Percentiles rank a stretch among this genome's conserved stretches.
phyloP scores from a whole-genome alignment of 2,797 vertebrate species.

The Danio albolineatus region DNA sequence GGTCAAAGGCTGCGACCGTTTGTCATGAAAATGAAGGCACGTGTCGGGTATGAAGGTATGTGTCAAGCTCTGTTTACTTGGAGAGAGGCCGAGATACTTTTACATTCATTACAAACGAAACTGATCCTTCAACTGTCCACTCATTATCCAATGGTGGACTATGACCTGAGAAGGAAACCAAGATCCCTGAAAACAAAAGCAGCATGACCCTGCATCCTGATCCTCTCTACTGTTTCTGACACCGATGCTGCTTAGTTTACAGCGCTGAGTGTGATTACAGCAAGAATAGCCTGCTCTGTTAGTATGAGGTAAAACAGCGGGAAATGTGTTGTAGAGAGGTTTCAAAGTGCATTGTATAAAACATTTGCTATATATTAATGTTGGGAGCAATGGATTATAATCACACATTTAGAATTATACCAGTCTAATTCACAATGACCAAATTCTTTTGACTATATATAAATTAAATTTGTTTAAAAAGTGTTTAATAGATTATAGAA shows the following conservation, averaged over 20 bases:
- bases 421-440: too few relatives aligned
- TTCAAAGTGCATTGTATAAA: too few relatives aligned
- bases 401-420: too few relatives aligned
- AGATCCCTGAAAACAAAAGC: slow-evolving; percentile 51
- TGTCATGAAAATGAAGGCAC: not conserved
- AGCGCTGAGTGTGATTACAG: slow-evolving; percentile 47
- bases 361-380: too few relatives aligned
- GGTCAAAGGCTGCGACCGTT: not conserved
- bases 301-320: too few relatives aligned
- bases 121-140: slow-evolving; percentile 44
- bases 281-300: not conserved
- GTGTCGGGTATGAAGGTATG: slow-evolving; percentile 28
- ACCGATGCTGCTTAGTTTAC: slow-evolving; percentile 54
- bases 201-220: slow-evolving; percentile 53
- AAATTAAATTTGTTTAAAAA: not conserved
- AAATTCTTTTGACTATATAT: too few relatives aligned
- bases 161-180: slow-evolving; percentile 46
- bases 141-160: slow-evolving; percentile 43
- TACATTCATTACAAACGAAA: slow-evolving; percentile 50
- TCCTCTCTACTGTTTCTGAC: slow-evolving; percentile 44
- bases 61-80: slow-evolving; percentile 17
- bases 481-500: not conserved
- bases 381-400: too few relatives aligned
- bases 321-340: too few relatives aligned
- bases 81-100: slow-evolving; percentile 44